Evolutionary conservation across 2,113 vertebrate genomes (phyloP), one percentile per base, ranked within the genome.

Genomic region (Globicephala melas): DNA sequence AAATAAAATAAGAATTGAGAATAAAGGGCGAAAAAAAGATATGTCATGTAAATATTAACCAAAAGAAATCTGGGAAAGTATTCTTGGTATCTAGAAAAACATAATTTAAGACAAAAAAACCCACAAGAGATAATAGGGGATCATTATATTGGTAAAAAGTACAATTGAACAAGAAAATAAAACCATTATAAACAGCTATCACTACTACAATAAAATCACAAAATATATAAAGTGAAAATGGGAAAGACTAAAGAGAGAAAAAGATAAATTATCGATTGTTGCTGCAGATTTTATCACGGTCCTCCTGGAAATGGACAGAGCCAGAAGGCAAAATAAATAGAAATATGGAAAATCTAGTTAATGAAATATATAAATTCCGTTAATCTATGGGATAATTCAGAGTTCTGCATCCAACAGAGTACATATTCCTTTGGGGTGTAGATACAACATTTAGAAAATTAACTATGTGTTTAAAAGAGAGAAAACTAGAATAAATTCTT

Each of bases 1-100:
- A 94, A 89, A 95, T 60, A 95, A n/a, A 85, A 26, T 85, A 67
- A 82, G 5, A 92, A 79, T 55, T 79, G 14, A 91, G 96, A 91
- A 41, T 73, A 74, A 84, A 93, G 86, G 12, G 33, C 47, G 18
- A 5, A 65, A 82, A 89, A 83, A 82, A 95, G n/a, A 67, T 23
- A 60, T 55, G 1, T 4, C 47, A 76, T 47, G 5, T 25, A 91
- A 86, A 89, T 60, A 82, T 60, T 58, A 95, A 81, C 28, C 20
- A 92, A 91, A 95, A 76, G 20, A 87, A 11, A 50, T 62, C 7
- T 67, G 8, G 6, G 50, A 21, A 81, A 55, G 9, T 68, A 68
- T 23, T 80, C 6, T 95, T 62, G 70, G 50, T 44, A 65, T 76
- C 23, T 89, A 62, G 8, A 8, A 76, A 94, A 76, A 82, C 77